Conservation (phyloP, 2,113 vertebrate species). For the Petaurus breviceps region DNA sequence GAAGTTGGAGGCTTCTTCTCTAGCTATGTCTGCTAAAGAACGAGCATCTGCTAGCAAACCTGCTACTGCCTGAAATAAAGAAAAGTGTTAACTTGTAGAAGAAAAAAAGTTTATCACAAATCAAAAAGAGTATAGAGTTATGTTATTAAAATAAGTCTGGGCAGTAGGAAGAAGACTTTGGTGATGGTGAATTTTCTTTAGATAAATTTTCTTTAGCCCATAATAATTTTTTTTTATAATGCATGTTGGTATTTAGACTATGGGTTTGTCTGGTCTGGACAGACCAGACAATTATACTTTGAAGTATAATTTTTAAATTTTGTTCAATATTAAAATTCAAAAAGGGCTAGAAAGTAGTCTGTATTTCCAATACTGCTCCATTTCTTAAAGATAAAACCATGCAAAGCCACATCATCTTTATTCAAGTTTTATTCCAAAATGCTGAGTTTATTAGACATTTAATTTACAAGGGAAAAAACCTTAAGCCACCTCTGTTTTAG, state of each 20-base stretch:
- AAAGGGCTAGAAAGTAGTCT: not conserved
- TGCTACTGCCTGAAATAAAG: constrained; percentile 90
- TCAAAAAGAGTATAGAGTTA: not conserved
- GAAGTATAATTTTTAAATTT: constrained; percentile 6
- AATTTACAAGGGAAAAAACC: not conserved
- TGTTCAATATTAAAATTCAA: constrained; percentile 14
- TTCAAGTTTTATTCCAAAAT: constrained; percentile 37
- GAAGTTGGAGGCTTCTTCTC: constrained; percentile 98
- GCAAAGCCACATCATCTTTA: not conserved
- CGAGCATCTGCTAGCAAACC: constrained; percentile 96
- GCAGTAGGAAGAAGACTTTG: not conserved
- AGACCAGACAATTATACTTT: no score
- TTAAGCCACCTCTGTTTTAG: constrained; percentile 7
- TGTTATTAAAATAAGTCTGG: not conserved
- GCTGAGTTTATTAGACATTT: constrained; percentile 39
- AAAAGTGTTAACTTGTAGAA: not conserved
- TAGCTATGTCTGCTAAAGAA: constrained; percentile 94
- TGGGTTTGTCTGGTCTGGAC: not conserved
- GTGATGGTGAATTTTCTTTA: no score
- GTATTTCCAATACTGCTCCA: not conserved
- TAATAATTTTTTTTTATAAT: not conserved
- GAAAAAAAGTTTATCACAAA: not conserved
- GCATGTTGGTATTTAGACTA: constrained; percentile 23
- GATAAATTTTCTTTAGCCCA: no score
- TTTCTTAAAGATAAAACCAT: constrained; percentile 35